Base-by-base conservation (phyloP, 2,113 vertebrate genomes). In the Ellobius talpinus region DNA sequence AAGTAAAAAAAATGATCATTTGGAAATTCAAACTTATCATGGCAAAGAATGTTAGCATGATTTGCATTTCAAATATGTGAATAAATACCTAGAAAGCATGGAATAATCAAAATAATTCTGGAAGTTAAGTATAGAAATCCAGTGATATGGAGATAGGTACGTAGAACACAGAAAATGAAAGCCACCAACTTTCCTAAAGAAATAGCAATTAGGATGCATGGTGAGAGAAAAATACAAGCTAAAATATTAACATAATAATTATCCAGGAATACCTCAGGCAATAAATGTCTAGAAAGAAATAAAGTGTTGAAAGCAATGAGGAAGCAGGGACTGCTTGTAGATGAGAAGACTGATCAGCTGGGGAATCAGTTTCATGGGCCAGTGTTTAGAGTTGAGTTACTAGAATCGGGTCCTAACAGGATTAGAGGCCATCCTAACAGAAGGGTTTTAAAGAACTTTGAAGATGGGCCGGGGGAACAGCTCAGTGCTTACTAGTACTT, bases 81-180 rank as follows among this genome's bases (percentile, higher is more conserved):
- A 74, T 84, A 76, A 77, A 84, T 90, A 39, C n/a, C 42, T 72
- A 85, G 50, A 88, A 96, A 94, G 36, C 19, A 76, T 55, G 55
- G 63, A 14, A 90, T 78, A 93, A 76, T 78, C 16, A 89, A 94
- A 90, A 92, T 81, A 74, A 90, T 58, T 78, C 55, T 90, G 68
- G 52, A 81, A 95, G 87, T 55, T 85, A n/a, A 90, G 42, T 26
- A 31, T 29, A 31, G 19, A 91, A 55, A n/a, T 61, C 19, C 72
- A 77, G 63, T 77, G 50, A 61, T 47, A 11, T 58, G 17, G 26
- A 58, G 47, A 70, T 74, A 89, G 47, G 31, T 42, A 33, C 45
- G n/a, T 52, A 52, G 24, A 39, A 87, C n/a, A 93, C 42, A 76
- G 90, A 95, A 84, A 87, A 13, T 66, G 89, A 77, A 97, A 92